A percentile compares a stretch with the other conserved stretches of the same genome.
These are phyloP conservation scores for Nesospiza acunhae DNA, from an alignment of 2,113 vertebrate species.

Conservation along the genomic window DNA sequence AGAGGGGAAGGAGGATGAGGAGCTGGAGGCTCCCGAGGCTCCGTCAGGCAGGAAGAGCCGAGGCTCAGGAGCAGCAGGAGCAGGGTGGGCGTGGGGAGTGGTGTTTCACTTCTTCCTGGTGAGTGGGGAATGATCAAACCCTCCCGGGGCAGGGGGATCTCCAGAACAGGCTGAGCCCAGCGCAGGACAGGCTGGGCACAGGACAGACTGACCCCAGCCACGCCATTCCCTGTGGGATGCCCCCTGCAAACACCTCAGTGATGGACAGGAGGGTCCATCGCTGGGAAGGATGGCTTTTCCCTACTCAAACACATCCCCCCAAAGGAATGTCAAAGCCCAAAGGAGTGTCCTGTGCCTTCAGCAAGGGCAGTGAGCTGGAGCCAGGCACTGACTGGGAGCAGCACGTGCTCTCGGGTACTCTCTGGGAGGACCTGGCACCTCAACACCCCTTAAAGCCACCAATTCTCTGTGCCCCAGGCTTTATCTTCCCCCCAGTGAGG, in stretches of 20 bases:
- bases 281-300: too few relatives aligned
- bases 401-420: not conserved
- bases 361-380: not conserved
- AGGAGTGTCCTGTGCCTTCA: not conserved
- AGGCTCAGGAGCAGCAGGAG: constrained; percentile 34
- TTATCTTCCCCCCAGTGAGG: not conserved
- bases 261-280: rapidly evolving
- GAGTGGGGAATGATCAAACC: not conserved
- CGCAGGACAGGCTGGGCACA: too few relatives aligned
- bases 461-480: not conserved
- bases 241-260: not conserved
- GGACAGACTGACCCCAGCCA: too few relatives aligned
- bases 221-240: rapidly evolving
- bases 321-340: not conserved
- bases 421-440: not conserved
- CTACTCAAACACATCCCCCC: not conserved
- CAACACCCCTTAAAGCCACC: rapidly evolving
- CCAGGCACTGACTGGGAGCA: not conserved
- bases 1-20: not conserved
- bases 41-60: not conserved
- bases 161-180: not conserved
- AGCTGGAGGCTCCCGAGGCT: constrained; percentile 47
- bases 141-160: rapidly evolving
- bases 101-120: constrained; percentile 95
- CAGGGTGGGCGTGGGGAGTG: constrained; percentile 90